These are phyloP conservation scores for Podarcis raffonei DNA, from an alignment of 2,113 vertebrate species.

Conservation along the genomic window DNA sequence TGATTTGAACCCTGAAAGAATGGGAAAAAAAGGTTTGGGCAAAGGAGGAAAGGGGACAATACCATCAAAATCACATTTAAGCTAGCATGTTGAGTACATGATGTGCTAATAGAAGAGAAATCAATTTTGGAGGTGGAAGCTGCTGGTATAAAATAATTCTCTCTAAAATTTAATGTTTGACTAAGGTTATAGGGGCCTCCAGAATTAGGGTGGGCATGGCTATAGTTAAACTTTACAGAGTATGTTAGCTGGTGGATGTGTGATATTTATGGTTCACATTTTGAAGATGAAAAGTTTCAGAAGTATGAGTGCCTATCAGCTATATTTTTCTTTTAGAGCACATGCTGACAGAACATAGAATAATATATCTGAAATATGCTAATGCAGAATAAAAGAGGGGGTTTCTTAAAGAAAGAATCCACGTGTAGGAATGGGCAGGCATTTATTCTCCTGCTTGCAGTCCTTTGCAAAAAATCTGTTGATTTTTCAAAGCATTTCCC, in stretches of 20 bases:
- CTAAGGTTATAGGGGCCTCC: neutral
- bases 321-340: neutral
- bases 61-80: constrained; percentile 42
- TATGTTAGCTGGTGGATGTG: neutral
- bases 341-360: neutral
- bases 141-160: neutral
- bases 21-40: constrained; percentile 18
- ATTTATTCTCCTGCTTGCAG: neutral
- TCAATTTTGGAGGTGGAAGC: constrained; percentile 49
- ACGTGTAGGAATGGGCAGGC: neutral
- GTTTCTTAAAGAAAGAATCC: neutral
- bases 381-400: neutral
- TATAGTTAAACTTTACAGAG: neutral
- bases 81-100: constrained; percentile 26
- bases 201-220: neutral
- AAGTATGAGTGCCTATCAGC: neutral
- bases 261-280: neutral
- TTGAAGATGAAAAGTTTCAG: neutral
- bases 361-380: neutral
- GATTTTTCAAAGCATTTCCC: neutral
- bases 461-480: neutral
- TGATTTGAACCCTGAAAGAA: constrained; percentile 56
- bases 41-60: constrained; percentile 30
- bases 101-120: constrained; percentile 54
- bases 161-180: constrained; percentile 11